Percentiles rank a stretch among this genome's conserved stretches.
These are phyloP conservation scores for Mercenaria mercenaria DNA, from an alignment of 1,140 invertebrate genomes.

Conservation along the genomic window DNA sequence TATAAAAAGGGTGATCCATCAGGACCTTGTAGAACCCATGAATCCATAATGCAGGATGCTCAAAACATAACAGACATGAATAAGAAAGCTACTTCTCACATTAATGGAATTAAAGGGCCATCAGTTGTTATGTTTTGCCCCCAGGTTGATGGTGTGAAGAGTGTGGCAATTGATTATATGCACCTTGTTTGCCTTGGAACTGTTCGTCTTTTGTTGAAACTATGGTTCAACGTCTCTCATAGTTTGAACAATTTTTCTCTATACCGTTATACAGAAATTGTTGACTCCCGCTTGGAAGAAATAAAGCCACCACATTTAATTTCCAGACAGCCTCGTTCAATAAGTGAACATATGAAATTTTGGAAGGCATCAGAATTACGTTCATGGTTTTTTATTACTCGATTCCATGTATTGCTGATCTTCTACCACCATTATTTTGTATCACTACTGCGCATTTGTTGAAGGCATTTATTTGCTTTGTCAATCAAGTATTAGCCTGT, in stretches of 20 bases:
- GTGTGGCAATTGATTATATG: background rate
- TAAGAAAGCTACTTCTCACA: too few species aligned
- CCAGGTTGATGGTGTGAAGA: background rate
- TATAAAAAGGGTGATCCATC: background rate
- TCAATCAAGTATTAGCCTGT: conserved; percentile 12
- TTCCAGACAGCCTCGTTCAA: conserved; percentile 43
- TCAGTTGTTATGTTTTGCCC: background rate
- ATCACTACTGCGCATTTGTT: conserved; percentile 57
- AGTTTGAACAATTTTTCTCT: background rate
- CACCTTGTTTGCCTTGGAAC: background rate
- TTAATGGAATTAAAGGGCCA: background rate
- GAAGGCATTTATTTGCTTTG: conserved; percentile 60
- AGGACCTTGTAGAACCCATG: background rate
- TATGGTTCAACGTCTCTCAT: background rate
- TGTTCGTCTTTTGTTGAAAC: background rate
- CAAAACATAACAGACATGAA: background rate
- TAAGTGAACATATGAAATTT: conserved; percentile 47
- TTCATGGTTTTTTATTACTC: background rate
- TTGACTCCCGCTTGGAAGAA: background rate
- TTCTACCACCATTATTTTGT: background rate
- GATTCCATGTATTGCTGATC: background rate
- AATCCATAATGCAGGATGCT: background rate
- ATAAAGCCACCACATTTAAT: conserved; percentile 60
- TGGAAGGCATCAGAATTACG: conserved; percentile 71
- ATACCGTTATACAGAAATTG: background rate